phyloP scores from a whole-genome alignment of 2,888 invertebrate genomes.

The Pherbina coryleti region DNA sequence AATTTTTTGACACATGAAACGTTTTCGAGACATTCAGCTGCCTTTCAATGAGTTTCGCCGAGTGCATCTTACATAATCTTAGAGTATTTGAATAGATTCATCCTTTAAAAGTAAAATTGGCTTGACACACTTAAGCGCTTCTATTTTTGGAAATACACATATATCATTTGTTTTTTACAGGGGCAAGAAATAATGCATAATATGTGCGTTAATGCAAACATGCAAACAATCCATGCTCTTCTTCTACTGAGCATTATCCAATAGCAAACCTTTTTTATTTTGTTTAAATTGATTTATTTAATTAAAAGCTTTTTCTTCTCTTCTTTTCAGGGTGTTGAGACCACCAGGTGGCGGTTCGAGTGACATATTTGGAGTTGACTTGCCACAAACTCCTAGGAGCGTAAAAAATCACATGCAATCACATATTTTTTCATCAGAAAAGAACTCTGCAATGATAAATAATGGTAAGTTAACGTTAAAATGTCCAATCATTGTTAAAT shows the following conservation, averaged over 20 bases:
- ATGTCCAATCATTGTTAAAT: background rate
- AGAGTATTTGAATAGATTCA: background rate
- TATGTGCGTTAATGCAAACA: no score
- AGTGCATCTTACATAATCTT: background rate
- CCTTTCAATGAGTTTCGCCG: background rate
- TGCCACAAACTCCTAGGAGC: slow-evolving; percentile 66
- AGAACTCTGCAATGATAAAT: slow-evolving; percentile 63
- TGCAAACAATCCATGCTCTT: background rate
- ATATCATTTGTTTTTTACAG: no score
- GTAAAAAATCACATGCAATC: slow-evolving; percentile 69
- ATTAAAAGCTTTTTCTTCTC: slow-evolving; percentile 34
- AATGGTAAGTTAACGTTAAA: slow-evolving; percentile 60
- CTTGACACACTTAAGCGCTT: no score
- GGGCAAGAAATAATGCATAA: no score
- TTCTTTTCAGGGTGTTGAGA: slow-evolving; percentile 72
- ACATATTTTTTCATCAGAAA: slow-evolving; percentile 69
- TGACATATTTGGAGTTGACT: slow-evolving; percentile 71
- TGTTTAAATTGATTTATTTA: slow-evolving; percentile 29
- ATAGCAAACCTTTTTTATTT: background rate
- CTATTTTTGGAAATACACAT: no score
- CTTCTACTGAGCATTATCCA: background rate
- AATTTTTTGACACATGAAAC: no score
- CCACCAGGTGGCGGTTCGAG: slow-evolving; percentile 76
- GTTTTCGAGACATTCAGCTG: no score
- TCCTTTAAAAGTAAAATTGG: background rate